phyloP scores from a whole-genome alignment of 2,888 invertebrate genomes.

The Limnephilus rhombicus region DNA sequence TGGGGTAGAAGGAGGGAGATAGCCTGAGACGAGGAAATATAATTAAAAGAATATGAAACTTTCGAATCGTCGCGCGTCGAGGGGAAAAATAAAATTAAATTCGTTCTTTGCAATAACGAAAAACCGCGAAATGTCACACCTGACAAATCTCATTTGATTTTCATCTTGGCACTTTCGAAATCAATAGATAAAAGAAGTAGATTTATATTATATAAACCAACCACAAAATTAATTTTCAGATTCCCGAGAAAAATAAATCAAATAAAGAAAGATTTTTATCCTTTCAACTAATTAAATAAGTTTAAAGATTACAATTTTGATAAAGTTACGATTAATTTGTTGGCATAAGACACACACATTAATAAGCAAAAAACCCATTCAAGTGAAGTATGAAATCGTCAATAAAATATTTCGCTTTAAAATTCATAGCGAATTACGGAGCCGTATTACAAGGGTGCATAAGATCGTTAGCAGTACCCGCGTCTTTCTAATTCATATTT shows the following conservation, averaged over 20 bases:
- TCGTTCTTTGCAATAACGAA: not conserved
- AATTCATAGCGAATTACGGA: constrained; percentile 62
- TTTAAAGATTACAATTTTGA: not conserved
- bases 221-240: not conserved
- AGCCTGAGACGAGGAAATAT: constrained; percentile 44
- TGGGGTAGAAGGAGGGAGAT: not conserved
- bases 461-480: constrained; percentile 60
- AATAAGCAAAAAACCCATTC: constrained; percentile 37
- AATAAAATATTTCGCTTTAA: constrained; percentile 58
- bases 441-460: constrained; percentile 47
- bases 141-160: not conserved
- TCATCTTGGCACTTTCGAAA: not conserved
- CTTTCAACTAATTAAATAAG: not conserved
- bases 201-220: not conserved
- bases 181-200: not conserved
- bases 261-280: not conserved
- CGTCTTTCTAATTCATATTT: constrained; percentile 65
- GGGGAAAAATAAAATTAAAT: constrained; percentile 24
- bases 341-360: not conserved
- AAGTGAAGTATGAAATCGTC: constrained; percentile 30
- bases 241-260: not conserved
- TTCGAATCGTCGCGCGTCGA: constrained; percentile 55
- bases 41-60: constrained; percentile 59
- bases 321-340: constrained; percentile 5
- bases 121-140: not conserved